phyloP scores from a whole-genome alignment of 2,888 invertebrate species.

The Formica aserva region DNA sequence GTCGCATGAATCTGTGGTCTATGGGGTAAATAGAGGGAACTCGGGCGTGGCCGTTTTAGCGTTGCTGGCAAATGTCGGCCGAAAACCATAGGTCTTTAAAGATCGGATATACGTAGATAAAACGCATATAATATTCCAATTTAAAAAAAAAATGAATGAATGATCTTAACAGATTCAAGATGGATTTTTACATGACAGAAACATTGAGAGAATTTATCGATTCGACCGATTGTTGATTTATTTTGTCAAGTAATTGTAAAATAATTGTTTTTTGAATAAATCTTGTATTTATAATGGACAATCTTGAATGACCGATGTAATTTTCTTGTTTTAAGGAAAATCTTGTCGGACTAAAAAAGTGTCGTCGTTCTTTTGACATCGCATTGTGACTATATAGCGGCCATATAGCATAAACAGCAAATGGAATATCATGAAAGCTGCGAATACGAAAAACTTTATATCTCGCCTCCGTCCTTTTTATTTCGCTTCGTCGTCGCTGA shows the following conservation, averaged over 20 bases:
- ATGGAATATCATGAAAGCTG: conserved; percentile 40
- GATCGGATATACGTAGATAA: not conserved
- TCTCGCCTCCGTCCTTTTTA: conserved; percentile 25
- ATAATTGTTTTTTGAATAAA: not conserved
- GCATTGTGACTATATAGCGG: not conserved
- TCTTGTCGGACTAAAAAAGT: not conserved
- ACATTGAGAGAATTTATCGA: not conserved
- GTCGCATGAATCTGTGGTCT: not conserved
- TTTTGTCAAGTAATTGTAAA: not conserved
- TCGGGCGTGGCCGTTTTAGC: not conserved
- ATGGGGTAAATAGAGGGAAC: not conserved
- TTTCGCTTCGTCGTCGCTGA: conserved; percentile 25
- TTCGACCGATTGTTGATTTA: not conserved
- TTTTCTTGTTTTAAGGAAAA: not conserved
- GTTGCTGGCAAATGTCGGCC: not conserved
- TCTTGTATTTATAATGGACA: not conserved
- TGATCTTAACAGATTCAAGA: not conserved
- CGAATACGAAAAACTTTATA: conserved; percentile 42
- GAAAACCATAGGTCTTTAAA: not conserved
- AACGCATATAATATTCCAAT: not conserved
- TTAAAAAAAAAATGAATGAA: not conserved
- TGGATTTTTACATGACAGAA: not conserved
- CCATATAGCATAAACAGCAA: not conserved
- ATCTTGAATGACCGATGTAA: not conserved
- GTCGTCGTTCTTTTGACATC: not conserved